A percentile compares a stretch with the other conserved stretches of the same genome.
phyloP scores from a whole-genome alignment of 35 echinoderm and acorn worm species.

The Ptychodera flava region DNA sequence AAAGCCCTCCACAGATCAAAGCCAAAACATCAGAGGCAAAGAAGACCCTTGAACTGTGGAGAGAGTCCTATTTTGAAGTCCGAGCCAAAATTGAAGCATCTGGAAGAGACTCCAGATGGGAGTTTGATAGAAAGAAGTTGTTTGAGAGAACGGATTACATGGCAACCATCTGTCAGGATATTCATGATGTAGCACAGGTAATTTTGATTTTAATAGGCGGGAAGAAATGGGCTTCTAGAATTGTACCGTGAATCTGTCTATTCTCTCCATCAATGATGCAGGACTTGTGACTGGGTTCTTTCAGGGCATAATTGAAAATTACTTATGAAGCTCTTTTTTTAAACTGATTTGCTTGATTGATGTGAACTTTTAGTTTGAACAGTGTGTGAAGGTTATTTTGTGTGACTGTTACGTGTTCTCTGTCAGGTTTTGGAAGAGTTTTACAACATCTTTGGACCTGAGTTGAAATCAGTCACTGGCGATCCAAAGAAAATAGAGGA shows the following conservation, averaged over 20 bases:
- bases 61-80: conserved; percentile 95
- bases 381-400: too few relatives aligned
- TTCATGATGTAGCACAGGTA: conserved; percentile 93
- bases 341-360: too few relatives aligned
- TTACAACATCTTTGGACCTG: conserved; percentile 99
- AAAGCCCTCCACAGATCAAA: conserved; percentile 86
- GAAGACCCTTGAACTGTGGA: conserved; percentile 93
- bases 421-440: conserved; percentile 92
- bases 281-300: too few relatives aligned
- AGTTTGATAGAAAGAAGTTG: conserved; percentile 97
- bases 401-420: too few relatives aligned
- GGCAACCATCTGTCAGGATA: conserved; percentile 98
- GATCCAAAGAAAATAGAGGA: conserved; percentile 99
- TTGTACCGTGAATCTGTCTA: too few relatives aligned
- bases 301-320: too few relatives aligned
- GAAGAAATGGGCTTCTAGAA: too few relatives aligned
- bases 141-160: conserved; percentile 99
- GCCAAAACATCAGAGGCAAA: conserved; percentile 88
- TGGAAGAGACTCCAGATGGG: conserved; percentile 92
- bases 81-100: conserved; percentile 98
- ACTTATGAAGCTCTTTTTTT: too few relatives aligned
- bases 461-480: conserved; percentile 94
- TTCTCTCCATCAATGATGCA: too few relatives aligned
- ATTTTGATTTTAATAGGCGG: background rate
- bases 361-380: too few relatives aligned